Evolutionary conservation across 2,888 invertebrate species (phyloP), one percentile per base, ranked within the genome.

Genomic region (Crossocerus cetratus): DNA sequence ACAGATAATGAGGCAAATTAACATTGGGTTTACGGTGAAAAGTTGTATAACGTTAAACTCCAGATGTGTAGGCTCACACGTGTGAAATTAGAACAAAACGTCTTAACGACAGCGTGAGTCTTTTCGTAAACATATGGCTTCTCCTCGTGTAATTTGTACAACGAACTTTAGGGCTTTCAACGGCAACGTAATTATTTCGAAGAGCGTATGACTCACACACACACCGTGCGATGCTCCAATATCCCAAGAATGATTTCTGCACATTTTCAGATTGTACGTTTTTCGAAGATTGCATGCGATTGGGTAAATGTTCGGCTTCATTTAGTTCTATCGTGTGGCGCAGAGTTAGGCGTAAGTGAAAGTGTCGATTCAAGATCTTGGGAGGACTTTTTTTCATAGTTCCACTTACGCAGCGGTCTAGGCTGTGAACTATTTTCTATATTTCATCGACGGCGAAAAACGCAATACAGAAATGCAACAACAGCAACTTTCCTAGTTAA

Each of bases 111-210:
- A 16, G 49, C 16, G 14, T 49, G n/a, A 49, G 49, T 32, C 32
- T 32, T 32, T 32, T 32, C 11, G 5, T 20, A 4, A 20, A n/a
- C 11, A 32, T 53, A 62, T 44, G 61, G 61, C 61, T 62, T 62
- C 61, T 53, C 32, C 60, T 20, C 49, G 5, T 53, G 45, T 62
- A 60, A 43, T 49, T 42, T 18, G 45, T 45, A 20, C 45, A 60
- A 14, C 60, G 14, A 44, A 20, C 18, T 49, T 49, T 45, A 57
- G 45, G 58, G 11, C 53, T 63, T 63, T 62, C 57, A 58, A 21
- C 43, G 53, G 11, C 43, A 42, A 62, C 56, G 45, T 45, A 23
- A 23, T 58, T 42, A 42, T 58, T 43, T 11, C 42, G 43, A 58
- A 58, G 14, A 49, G n/a, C 16, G 16, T 16, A 49, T 49, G 16